These are phyloP conservation scores for Hydrozoanthus tunicans DNA, from an alignment of 64 coral and sea anemone genomes.

Conservation along the genomic window DNA sequence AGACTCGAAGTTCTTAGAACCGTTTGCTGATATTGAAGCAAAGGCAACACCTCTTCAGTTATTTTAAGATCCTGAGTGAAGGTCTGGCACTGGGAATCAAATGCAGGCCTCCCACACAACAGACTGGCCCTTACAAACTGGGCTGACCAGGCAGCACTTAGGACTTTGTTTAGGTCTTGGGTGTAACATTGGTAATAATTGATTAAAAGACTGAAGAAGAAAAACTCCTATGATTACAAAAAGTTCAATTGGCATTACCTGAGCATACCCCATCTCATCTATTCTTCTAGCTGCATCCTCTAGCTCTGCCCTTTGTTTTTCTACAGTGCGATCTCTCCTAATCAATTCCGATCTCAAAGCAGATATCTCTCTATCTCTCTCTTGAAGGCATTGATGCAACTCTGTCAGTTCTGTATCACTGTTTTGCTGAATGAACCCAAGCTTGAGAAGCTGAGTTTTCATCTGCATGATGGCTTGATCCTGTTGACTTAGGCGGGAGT, in stretches of 20 bases:
- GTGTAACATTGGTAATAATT: no score
- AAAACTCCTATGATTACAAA: no score
- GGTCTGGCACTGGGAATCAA: no score
- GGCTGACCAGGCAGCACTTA: no score
- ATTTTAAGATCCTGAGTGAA: no score
- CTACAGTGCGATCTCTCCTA: conserved; percentile 78
- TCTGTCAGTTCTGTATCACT: conserved; percentile 71
- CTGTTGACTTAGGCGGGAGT: conserved; percentile 79
- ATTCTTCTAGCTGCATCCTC: conserved; percentile 74
- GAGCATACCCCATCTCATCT: conserved; percentile 78
- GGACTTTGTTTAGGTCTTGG: no score
- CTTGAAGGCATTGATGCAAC: conserved; percentile 75
- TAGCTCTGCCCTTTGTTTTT: conserved; percentile 86
- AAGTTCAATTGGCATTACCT: conserved; percentile 46
- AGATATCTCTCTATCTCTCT: conserved; percentile 87
- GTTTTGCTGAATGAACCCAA: conserved; percentile 77
- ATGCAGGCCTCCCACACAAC: no score
- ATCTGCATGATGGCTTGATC: conserved; percentile 97
- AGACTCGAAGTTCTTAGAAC: no score
- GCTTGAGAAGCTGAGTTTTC: conserved; percentile 88
- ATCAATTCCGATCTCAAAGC: conserved; percentile 78
- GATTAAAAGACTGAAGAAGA: no score
- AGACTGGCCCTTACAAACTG: no score
- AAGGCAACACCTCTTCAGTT: no score
- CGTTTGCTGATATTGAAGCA: no score